These are phyloP conservation scores for Ormyrus labotus DNA, from an alignment of 2,888 invertebrate genomes.

Conservation along the genomic window DNA sequence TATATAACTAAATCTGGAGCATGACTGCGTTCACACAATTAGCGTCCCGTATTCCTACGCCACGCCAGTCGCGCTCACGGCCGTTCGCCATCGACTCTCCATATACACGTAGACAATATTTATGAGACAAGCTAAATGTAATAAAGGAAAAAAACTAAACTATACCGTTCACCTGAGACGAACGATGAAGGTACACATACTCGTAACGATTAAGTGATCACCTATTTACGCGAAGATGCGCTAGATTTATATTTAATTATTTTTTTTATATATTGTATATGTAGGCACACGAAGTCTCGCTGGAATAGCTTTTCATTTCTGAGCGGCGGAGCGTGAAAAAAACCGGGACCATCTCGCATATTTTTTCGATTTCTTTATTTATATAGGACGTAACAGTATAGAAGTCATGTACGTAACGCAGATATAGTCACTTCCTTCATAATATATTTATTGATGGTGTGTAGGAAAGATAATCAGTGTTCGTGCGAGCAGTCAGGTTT, in stretches of 20 bases:
- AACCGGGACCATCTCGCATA: slow-evolving; percentile 23
- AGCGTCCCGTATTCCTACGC: slow-evolving; percentile 73
- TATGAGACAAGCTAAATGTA: slow-evolving; percentile 70
- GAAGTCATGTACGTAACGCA: slow-evolving; percentile 7
- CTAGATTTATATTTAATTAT: slow-evolving; percentile 48
- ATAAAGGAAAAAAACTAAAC: slow-evolving; percentile 1
- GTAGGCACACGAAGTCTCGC: slow-evolving; percentile 18
- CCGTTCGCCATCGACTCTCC: slow-evolving; percentile 68
- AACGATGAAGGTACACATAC: slow-evolving; percentile 56
- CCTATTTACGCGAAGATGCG: slow-evolving; percentile 37
- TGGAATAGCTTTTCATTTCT: slow-evolving; percentile 32
- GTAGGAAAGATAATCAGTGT: background rate
- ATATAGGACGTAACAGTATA: slow-evolving; percentile 39
- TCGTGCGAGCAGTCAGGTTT: background rate
- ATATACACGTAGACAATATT: slow-evolving; percentile 74
- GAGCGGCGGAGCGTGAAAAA: background rate
- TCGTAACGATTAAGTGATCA: slow-evolving; percentile 49
- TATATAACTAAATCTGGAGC: slow-evolving; percentile 42
- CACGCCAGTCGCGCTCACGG: slow-evolving; percentile 71
- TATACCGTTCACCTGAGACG: slow-evolving; percentile 65
- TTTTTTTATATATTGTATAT: slow-evolving; percentile 22
- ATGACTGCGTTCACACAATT: slow-evolving; percentile 54
- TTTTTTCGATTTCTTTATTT: slow-evolving; percentile 46
- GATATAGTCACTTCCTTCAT: slow-evolving; percentile 42
- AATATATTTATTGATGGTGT: slow-evolving; percentile 40